These are phyloP conservation scores for Torymus auratus DNA, from an alignment of 2,888 invertebrate species.

Conservation along the genomic window DNA sequence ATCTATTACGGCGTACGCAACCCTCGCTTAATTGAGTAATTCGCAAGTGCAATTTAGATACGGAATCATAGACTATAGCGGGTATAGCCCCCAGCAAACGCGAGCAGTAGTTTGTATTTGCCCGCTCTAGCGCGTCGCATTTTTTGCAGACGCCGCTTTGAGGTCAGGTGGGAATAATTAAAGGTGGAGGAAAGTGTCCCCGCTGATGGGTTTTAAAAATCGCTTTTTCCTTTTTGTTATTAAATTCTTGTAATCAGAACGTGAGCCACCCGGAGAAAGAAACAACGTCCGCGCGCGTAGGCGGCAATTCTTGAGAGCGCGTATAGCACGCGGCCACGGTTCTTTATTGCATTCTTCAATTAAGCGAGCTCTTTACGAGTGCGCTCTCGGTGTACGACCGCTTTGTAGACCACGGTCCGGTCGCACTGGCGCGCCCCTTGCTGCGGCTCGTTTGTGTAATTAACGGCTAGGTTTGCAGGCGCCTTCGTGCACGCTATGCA, in stretches of 20 bases:
- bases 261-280: background rate
- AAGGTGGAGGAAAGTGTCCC: too few relatives aligned
- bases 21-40: too few relatives aligned
- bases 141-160: too few relatives aligned
- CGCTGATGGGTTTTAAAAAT: background rate
- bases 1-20: too few relatives aligned
- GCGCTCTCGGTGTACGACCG: background rate
- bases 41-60: too few relatives aligned
- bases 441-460: constrained; percentile 60
- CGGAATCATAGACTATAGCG: too few relatives aligned
- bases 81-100: too few relatives aligned
- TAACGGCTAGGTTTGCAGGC: constrained; percentile 54
- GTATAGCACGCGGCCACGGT: constrained; percentile 11
- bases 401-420: constrained; percentile 41
- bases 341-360: constrained; percentile 59
- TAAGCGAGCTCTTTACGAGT: constrained; percentile 52
- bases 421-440: background rate
- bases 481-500: background rate
- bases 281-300: background rate
- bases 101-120: too few relatives aligned
- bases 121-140: too few relatives aligned
- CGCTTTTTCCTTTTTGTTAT: constrained; percentile 1
- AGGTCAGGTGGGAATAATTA: too few relatives aligned
- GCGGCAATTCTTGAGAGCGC: background rate
- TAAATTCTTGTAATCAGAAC: constrained; percentile 31